Base-by-base conservation (phyloP, 2,113 vertebrate genomes). In the Prunella fulvescens region DNA sequence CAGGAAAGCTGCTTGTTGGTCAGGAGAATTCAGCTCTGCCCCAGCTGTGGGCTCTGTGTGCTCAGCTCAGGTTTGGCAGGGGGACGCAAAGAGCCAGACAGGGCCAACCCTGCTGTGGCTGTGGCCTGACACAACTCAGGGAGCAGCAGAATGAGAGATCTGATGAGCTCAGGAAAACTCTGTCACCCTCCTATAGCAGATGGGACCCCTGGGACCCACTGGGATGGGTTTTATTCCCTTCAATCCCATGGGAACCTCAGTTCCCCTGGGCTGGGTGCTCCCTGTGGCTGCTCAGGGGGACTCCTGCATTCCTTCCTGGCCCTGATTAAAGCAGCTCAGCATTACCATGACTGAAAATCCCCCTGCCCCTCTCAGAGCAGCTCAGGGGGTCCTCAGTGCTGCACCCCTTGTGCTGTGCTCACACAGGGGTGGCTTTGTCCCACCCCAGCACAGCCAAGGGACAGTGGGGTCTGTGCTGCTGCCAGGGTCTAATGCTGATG, bases 381-480 rank as follows among this genome's bases (percentile, higher is more conserved):
- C 76, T 86, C 58, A 4, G 17, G 4, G 1, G 28, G 11, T 20
- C 16, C 58, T 74, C 1, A 0, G 44, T 20, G 42, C 93, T 4
- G 1, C 1, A 0, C 62, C 29, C 64, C 44, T 4, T 1, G 3
- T 35, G 64, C 61, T 10, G 22, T 2, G 8, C 31, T 24, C 39
- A 2, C 9, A 0, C 4, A 2, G 71, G 54, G 40, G 6, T 11
- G 65, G 13, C 83, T 69, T 22, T 9, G 2, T 65, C 71, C 62
- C 1, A 37, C 25, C 47, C 15, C 44, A 12, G 90, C 45, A 2
- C 42, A 33, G 51, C 1, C 22, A 12, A 3, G 61, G 3, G 78
- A 37, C 62, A 10, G 24, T 1, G 1, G 65, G 65, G 19, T 11
- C 53, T 5, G 54, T 50, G 65, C 79, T 23, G 53, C 12, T 18